Evolutionary conservation across 2,113 vertebrate species (phyloP), one percentile per base, ranked within the genome.

Genomic region (Melospiza georgiana): DNA sequence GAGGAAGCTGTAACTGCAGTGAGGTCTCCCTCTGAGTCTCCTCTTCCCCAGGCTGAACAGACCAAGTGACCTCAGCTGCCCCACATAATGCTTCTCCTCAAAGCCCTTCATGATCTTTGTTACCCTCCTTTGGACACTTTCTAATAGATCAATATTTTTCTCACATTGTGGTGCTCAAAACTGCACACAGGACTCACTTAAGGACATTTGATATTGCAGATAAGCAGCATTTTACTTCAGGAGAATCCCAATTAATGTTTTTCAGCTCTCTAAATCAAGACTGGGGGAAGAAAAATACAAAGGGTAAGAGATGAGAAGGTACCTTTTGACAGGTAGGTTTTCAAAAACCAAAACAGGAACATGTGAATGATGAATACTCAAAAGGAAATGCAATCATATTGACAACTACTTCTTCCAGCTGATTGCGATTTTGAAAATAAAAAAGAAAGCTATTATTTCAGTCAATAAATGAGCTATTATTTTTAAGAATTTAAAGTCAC

Each of bases 1-100:
- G 0, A 66, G 8, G 35, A 51, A 51, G 37, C 0, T 66, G 27
- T 2, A 58, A 25, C 6, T 54, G 4, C 61, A 46, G 0, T 21
- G 52, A 52, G 12, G 19, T 39, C 27, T 48, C 19, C 23, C 30
- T 3, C 37, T 5, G 41, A 48, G 23, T 39, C 28, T 73, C 22
- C 59, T 65, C 28, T 73, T 23, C 18, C 35, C 15, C 46, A 59
- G 23, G 44, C 12, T 75, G 9, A 68, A 54, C n/a, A 68, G 39
- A 67, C 12, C 33, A 46, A 46, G 16, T 25, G 28, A 8, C 46
- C 13, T 46, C 28, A 54, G 52, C 62, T 7, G 4, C 69, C 39
- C n/a, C 39, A 46, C 37, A 24, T 9, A 39, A 3, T 0, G 39
- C n/a, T 54, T 61, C 46, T 17, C 54, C n/a, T 54, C 54, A 54